These are phyloP conservation scores for Oreochromis aureus DNA, from an alignment of 2,113 vertebrate species.

Conservation along the genomic window DNA sequence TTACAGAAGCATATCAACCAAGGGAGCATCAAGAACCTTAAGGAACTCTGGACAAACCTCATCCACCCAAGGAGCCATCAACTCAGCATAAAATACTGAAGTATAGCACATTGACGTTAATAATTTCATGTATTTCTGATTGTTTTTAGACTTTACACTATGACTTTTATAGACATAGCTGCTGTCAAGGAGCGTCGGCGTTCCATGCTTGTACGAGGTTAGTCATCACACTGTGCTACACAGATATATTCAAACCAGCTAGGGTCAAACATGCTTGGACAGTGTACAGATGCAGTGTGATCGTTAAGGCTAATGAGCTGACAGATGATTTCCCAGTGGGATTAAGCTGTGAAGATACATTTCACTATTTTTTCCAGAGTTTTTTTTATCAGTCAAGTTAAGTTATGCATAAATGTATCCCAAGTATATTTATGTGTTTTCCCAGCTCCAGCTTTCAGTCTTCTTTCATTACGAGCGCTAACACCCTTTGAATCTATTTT, in stretches of 20 bases:
- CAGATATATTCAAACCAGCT: not conserved
- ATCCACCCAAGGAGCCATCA: not conserved
- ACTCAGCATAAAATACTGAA: not conserved
- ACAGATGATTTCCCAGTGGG: not conserved
- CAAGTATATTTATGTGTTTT: not conserved
- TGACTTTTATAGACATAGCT: not conserved
- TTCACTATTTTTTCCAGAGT: not conserved
- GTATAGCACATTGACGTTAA: not conserved
- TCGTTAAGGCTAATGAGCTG: not conserved
- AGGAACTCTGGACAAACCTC: not conserved
- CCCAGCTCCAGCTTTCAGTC: not conserved
- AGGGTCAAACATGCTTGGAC: not conserved
- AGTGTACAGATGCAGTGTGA: not conserved
- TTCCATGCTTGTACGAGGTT: not conserved
- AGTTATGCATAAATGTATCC: not conserved
- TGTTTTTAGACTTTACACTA: not conserved
- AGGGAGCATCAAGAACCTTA: not conserved
- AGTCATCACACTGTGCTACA: not conserved
- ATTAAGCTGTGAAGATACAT: not conserved
- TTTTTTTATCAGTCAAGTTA: not conserved
- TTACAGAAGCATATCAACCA: not conserved
- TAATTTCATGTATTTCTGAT: not conserved
- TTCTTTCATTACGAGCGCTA: not conserved
- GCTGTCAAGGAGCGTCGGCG: not conserved
- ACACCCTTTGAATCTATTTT: not conserved